Base-by-base conservation (phyloP, 2,113 vertebrate species). In the Emydocephalus ijimae region DNA sequence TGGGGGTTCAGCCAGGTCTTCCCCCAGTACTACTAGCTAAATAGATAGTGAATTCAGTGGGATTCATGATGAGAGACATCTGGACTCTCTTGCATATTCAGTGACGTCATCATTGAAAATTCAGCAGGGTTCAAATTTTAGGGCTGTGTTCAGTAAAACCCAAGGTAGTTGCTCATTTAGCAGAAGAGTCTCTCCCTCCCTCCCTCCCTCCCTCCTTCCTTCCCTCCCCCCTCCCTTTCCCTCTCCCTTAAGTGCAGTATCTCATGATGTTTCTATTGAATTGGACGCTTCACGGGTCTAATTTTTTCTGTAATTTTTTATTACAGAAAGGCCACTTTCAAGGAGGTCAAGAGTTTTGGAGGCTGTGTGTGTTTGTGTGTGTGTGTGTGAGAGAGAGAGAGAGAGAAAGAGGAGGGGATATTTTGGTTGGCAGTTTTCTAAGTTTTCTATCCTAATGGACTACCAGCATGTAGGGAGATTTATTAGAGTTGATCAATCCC, bases 191-290 rank as follows among this genome's bases (percentile, higher is more conserved):
- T 52, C 50, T 52, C 9, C 45, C 45, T 4, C 7, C 1, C 50
- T 50, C 7, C 7, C 1, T 50, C 7, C 1, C 50, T 48, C 45
- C 1, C 45, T 48, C 7, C 7, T 39, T 1, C 9, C 8, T 0
- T 10, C 50, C 8, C 8, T 10, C 50, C 1, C 8, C 8, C 10
- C 50, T 52, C 8, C 10, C 50, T 50, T 9, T 52, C 10, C 10
- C 9, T 52, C 50, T 45, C 10, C 50, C 50, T 61, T 57, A 64
- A 21, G 0, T 1, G 10, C 56, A 69, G 34, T 59, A 43, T 87
- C 54, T 94, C 91, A 59, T 64, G 64, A 3, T 34, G 39, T 50
- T 89, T 92, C 89, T 55, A 15, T 3, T 61, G 92, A 52, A 26
- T 23, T 59, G 23, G 57, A 24, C 24, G 23, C 57, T 59, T 59